These are phyloP conservation scores for Drosophila sucinea DNA, from an alignment of 1,140 invertebrate genomes.

Conservation along the genomic window DNA sequence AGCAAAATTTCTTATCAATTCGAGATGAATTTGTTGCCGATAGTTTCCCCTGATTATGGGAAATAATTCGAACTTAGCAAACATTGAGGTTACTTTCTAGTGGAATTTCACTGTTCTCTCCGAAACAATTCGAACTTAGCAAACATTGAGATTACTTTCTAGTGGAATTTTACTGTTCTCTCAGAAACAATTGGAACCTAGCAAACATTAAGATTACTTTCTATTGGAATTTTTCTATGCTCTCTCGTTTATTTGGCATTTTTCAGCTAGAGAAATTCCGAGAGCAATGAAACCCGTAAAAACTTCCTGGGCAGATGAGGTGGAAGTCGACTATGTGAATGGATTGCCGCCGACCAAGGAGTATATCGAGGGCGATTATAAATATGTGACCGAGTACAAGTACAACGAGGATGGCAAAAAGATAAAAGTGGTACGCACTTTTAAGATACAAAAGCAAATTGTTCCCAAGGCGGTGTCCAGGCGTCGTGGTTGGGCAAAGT, in stretches of 20 bases:
- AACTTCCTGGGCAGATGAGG: conserved; percentile 96
- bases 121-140: background rate
- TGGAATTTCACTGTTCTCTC: background rate
- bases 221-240: background rate
- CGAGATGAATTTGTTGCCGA: no score
- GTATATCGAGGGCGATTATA: conserved; percentile 92
- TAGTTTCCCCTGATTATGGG: no score
- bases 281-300: conserved; percentile 86
- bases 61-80: background rate
- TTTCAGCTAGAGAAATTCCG: background rate
- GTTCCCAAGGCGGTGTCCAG: conserved; percentile 96
- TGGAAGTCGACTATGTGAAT: conserved; percentile 91
- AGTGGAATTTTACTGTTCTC: background rate
- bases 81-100: background rate
- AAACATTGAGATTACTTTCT: conserved; percentile 1
- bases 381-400: conserved; percentile 96
- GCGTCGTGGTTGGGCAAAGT: conserved; percentile 97
- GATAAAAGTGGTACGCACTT: conserved; percentile 92
- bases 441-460: conserved; percentile 94
- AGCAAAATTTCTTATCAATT: conserved; percentile 6
- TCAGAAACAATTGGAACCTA: background rate
- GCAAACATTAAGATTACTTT: conserved; percentile 2
- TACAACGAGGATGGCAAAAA: conserved; percentile 95
- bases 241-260: background rate
- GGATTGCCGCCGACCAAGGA: conserved; percentile 91